Base-by-base conservation (phyloP, 2,797 vertebrate species). In the Parauchenoglanis ngamensis region DNA sequence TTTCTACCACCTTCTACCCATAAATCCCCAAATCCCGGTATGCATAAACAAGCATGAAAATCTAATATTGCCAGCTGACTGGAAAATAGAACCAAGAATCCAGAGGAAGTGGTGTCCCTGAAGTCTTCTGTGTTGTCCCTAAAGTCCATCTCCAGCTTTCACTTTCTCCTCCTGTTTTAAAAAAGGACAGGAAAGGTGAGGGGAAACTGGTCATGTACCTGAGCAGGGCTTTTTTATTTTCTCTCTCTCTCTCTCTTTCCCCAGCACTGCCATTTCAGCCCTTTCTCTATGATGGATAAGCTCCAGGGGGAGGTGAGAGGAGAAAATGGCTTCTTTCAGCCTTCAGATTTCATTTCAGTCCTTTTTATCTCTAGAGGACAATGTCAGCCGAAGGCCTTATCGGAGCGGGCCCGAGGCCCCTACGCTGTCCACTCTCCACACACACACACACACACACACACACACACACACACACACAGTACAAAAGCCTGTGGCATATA, bases 271-370 rank as follows among this genome's bases (percentile, higher is more conserved):
- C 70, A 85, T 85, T 85, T 78, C 84, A 78, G 59, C 61, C 65
- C 84, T 86, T 83, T 86, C 68, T 88, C 68, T 86, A 40, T 88
- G 88, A 86, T 85, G 84, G 91, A 89, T 91, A 85, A 90, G 88
- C 88, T 89, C 88, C 84, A 67, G 88, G 87, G 87, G 92, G 87
- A 80, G 67, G 72, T 67, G 82, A 80, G 85, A 77, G 44, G 84
- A 78, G 82, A 85, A 85, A 88, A 88, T 88, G 89, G 87, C 85
- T 86, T 89, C 88, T 91, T 92, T 92, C 91, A 91, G 90, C 87
- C 88, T 91, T 91, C 87, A 92, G 90, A 91, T 92, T 92, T 92
- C 89, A 91, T 92, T 92, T 92, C 89, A 88, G 85, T 83, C 83
- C 78, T 87, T 91, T 90, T 91, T 92, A 91, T 92, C 91, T 91